Percentiles rank a stretch among this genome's conserved stretches.
These are phyloP conservation scores for Gorsachius magnificus DNA, from an alignment of 2,797 vertebrate genomes.

Conservation along the genomic window DNA sequence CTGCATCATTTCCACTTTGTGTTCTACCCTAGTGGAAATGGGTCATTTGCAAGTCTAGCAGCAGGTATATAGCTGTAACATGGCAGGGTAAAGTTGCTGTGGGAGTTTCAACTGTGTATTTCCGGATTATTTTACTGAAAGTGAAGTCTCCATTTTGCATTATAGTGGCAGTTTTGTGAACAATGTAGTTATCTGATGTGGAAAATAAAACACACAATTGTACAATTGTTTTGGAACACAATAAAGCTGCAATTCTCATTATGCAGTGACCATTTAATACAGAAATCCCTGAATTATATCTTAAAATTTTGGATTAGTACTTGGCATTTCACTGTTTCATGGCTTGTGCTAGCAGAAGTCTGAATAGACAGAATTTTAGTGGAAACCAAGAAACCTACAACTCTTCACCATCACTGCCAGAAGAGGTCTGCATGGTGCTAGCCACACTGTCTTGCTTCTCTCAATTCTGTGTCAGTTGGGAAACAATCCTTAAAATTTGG, in stretches of 20 bases:
- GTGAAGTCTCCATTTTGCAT: constrained; percentile 24
- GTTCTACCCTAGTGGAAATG: constrained; percentile 21
- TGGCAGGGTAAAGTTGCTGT: constrained; percentile 40
- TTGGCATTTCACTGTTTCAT: constrained; percentile 5
- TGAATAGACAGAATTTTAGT: background rate
- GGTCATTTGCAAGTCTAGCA: constrained; percentile 43
- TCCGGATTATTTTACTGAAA: constrained; percentile 30
- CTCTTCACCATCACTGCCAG: background rate
- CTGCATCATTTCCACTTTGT: background rate
- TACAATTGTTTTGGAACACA: constrained; percentile 29
- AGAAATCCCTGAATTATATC: constrained; percentile 27
- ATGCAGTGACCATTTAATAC: constrained; percentile 4
- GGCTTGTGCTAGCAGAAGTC: background rate
- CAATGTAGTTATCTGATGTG: constrained; percentile 30
- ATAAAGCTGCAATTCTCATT: constrained; percentile 31
- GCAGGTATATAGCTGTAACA: constrained; percentile 45
- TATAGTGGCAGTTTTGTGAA: background rate
- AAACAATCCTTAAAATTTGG: constrained; percentile 33
- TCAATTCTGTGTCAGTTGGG: background rate
- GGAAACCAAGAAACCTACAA: constrained; percentile 7
- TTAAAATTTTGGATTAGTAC: constrained; percentile 18
- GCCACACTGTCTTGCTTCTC: background rate
- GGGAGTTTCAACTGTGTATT: constrained; percentile 33
- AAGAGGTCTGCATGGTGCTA: background rate
- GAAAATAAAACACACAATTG: constrained; percentile 44